Conservation (phyloP, 2,797 vertebrate genomes). For the Bovichtus diacanthus region DNA sequence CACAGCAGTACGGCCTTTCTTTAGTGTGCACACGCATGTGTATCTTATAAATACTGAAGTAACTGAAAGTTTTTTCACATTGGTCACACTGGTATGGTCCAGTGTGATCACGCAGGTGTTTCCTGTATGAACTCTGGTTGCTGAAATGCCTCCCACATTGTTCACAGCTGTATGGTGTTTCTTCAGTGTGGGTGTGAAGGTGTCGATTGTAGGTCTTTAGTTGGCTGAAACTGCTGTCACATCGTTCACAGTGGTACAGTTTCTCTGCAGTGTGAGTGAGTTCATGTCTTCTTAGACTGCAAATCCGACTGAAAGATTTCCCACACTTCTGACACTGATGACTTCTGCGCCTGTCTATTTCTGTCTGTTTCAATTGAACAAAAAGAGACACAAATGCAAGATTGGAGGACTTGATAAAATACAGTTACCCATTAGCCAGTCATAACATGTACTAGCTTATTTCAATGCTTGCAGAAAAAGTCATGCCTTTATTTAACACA, state of each 20-base stretch:
- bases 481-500: too few species aligned
- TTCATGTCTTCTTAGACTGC: constrained; percentile 46
- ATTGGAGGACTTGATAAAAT: not conserved
- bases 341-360: constrained; percentile 28
- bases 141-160: constrained; percentile 47
- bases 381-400: constrained; percentile 4
- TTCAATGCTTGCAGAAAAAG: too few species aligned
- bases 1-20: constrained; percentile 55
- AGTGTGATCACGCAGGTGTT: constrained; percentile 39
- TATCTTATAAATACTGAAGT: constrained; percentile 56
- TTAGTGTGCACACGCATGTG: constrained; percentile 61
- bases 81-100: constrained; percentile 53
- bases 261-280: constrained; percentile 25
- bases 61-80: constrained; percentile 53
- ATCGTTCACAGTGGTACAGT: constrained; percentile 39
- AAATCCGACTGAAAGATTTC: constrained; percentile 42
- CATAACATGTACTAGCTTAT: not conserved
- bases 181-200: constrained; percentile 34
- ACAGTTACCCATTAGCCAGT: not conserved
- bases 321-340: constrained; percentile 42
- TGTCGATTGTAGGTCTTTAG: constrained; percentile 20
- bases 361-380: constrained; percentile 5
- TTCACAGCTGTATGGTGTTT: constrained; percentile 31
- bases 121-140: constrained; percentile 38
- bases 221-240: constrained; percentile 37